Base-by-base conservation (phyloP, 2,888 invertebrate species). In the Sesia bembeciformis region DNA sequence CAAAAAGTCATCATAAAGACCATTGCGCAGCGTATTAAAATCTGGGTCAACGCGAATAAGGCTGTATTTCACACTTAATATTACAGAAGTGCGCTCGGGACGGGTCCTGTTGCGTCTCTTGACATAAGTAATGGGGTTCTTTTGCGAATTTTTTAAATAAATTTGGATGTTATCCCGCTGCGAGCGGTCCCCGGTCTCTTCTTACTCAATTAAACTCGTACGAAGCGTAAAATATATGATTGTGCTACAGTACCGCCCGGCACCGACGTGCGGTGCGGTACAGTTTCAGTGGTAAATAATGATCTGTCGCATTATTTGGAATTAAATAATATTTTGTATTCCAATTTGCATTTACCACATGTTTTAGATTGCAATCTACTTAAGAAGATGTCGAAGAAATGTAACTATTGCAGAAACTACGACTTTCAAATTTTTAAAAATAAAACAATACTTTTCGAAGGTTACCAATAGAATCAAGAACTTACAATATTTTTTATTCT, bases 1-100 rank as follows among this genome's bases (percentile, higher is more conserved):
- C 89, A 87, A 84, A 86, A 88, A 85, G 87, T 87, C 86, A 81
- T 88, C 86, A 84, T 87, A 88, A 88, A 88, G 78, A 80, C 74
- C 77, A 76, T 70, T 70, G 76, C 74, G 68, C 69, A 70, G 66
- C 68, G 80, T 75, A 77, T 79, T 78, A 78, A 74, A 79, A 88
- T 88, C 81, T 88, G 78, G 87, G 89, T 88, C 87, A 85, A 61
- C 74, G 62, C 72, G 76, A 72, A 81, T 76, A 81, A 81, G 83
- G 85, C 70, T 73, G 82, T 87, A 87, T 84, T 82, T 87, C 86
- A 85, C 82, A 78, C 81, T 83, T 84, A 83, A 84, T 83, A 86
- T 84, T 85, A 76, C 84, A 76, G 77, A 78, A 74, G 78, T 69
- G 66, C 8, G 46, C 23, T 46, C 46, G 46, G 46, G 8, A n/a